These are phyloP conservation scores for Hylaeus volcanicus DNA, from an alignment of 1,140 invertebrate genomes.

Conservation along the genomic window DNA sequence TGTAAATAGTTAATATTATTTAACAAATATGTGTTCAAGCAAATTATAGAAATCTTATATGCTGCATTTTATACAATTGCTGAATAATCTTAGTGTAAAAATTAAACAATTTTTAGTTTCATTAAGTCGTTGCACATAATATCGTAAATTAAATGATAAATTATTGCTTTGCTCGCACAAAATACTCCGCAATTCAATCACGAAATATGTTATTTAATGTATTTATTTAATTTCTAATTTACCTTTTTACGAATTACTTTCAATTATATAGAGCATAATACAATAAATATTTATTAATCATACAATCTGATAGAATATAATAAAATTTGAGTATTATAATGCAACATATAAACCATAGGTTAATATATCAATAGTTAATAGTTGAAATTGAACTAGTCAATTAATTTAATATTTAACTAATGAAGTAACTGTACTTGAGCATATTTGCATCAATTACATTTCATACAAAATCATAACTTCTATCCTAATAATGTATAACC, in stretches of 20 bases:
- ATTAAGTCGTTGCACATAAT: conserved; percentile 25
- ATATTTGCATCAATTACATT: conserved; percentile 27
- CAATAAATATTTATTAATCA: conserved; percentile 1
- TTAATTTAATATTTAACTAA: conserved; percentile 19
- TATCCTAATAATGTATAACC: conserved; percentile 8
- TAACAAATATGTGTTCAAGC: conserved; percentile 20
- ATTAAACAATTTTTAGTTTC: not conserved
- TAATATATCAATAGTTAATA: conserved; percentile 21
- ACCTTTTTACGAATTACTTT: not conserved
- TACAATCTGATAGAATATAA: conserved; percentile 3
- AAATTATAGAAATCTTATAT: conserved; percentile 7
- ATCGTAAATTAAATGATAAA: conserved; percentile 5
- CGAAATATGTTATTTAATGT: not conserved
- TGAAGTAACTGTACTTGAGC: not conserved
- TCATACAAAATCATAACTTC: conserved; percentile 17
- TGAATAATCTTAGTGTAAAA: not conserved
- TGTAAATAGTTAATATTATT: conserved; percentile 42
- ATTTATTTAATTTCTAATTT: not conserved
- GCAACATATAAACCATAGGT: conserved; percentile 5
- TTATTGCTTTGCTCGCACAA: conserved; percentile 1
- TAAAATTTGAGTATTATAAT: conserved; percentile 32
- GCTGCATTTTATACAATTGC: not conserved
- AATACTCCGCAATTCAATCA: conserved; percentile 4
- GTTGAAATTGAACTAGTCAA: not conserved
- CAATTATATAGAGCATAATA: not conserved